Evolutionary conservation across 2,888 invertebrate species (phyloP).

Genomic region (Aporophyla lueneburgensis): DNA sequence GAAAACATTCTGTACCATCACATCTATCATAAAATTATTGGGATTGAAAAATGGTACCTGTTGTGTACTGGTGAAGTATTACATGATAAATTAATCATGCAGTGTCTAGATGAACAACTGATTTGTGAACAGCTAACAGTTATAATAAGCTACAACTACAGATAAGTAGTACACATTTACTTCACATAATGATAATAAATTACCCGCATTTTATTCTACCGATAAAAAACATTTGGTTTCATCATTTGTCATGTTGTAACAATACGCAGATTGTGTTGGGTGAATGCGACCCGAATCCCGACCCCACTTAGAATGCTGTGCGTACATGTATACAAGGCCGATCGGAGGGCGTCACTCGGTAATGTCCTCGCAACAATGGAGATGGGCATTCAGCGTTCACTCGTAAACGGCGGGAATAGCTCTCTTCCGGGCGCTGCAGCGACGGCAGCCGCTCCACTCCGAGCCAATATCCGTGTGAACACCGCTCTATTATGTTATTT

Average conservation of each 20-base stretch:
- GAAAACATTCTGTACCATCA: background rate
- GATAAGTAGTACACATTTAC: conserved; percentile 13
- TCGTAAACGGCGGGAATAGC: conserved; percentile 81
- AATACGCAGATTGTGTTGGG: conserved; percentile 33
- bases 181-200: conserved; percentile 39
- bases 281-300: conserved; percentile 48
- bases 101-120: background rate
- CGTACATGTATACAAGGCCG: conserved; percentile 60
- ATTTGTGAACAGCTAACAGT: background rate
- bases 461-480: conserved; percentile 58
- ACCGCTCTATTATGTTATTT: conserved; percentile 47
- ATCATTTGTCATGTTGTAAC: conserved; percentile 38
- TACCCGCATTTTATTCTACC: conserved; percentile 49
- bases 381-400: conserved; percentile 73
- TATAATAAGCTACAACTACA: conserved; percentile 4
- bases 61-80: background rate
- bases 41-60: background rate
- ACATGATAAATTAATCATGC: background rate
- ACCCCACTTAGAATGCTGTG: conserved; percentile 52
- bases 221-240: conserved; percentile 39
- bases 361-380: conserved; percentile 75
- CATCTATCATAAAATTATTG: background rate
- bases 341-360: conserved; percentile 69
- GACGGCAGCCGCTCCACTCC: conserved; percentile 41
- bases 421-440: conserved; percentile 76